A percentile compares a stretch with the other conserved stretches of the same genome.
These are phyloP conservation scores for Timema cristinae DNA, from an alignment of 2,888 invertebrate genomes.

Conservation along the genomic window DNA sequence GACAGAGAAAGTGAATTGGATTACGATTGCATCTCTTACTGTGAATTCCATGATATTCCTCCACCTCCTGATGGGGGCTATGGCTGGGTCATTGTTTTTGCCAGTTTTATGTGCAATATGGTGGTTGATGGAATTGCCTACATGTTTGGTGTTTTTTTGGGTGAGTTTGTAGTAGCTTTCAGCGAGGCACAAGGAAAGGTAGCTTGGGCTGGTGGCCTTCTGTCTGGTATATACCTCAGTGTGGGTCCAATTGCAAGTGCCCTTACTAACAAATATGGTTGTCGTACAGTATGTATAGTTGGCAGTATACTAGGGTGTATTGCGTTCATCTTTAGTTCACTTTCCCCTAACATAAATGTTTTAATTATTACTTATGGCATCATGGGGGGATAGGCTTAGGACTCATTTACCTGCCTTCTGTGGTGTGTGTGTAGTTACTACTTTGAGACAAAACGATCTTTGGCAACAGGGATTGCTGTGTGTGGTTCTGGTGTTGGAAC, in stretches of 20 bases:
- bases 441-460: conserved; percentile 90
- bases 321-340: too few species aligned
- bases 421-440: conserved; percentile 96
- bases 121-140: conserved; percentile 99
- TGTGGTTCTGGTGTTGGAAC: conserved; percentile 96
- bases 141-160: conserved; percentile 91
- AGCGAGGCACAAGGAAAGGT: conserved; percentile 81
- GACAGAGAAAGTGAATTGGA: conserved; percentile 57
- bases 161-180: conserved; percentile 75
- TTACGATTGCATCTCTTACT: conserved; percentile 53
- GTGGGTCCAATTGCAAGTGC: conserved; percentile 57
- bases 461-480: conserved; percentile 93
- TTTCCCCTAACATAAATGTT: too few species aligned
- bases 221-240: conserved; percentile 93
- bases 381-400: conserved; percentile 78
- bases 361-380: too few species aligned
- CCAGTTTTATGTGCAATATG: conserved; percentile 96
- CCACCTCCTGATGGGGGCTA: conserved; percentile 89
- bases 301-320: too few species aligned
- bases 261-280: too few species aligned
- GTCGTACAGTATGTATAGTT: too few species aligned
- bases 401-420: conserved; percentile 91
- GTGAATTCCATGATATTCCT: conserved; percentile 73
- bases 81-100: conserved; percentile 92
- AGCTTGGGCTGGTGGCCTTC: conserved; percentile 90